These are phyloP conservation scores for Philopotamus ludificatus DNA, from an alignment of 1,140 invertebrate species.

Conservation along the genomic window DNA sequence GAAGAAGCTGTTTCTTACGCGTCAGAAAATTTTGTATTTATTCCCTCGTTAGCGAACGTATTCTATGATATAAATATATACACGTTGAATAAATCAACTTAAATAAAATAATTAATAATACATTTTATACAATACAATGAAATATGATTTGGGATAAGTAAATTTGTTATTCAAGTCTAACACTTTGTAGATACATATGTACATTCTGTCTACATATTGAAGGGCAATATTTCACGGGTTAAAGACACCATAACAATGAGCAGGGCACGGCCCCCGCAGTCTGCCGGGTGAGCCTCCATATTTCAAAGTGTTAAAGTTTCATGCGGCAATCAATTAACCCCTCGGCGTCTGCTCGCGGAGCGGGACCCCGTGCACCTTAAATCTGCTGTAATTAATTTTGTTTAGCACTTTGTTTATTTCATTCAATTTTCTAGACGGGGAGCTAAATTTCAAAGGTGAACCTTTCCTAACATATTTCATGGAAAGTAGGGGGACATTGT, in stretches of 20 bases:
- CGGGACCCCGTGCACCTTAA: conserved; percentile 37
- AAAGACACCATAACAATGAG: conserved; percentile 21
- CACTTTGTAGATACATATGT: too few species aligned
- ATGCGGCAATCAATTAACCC: conserved; percentile 42
- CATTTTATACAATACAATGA: too few species aligned
- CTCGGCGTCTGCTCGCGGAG: conserved; percentile 30
- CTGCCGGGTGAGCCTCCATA: conserved; percentile 26
- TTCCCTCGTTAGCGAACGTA: too few species aligned
- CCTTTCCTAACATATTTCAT: neutral
- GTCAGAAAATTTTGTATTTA: too few species aligned
- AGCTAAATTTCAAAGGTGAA: conserved; percentile 14
- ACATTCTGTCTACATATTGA: too few species aligned
- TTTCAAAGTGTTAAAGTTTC: conserved; percentile 42
- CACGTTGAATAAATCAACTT: too few species aligned
- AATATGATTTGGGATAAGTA: too few species aligned
- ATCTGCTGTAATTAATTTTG: conserved; percentile 42
- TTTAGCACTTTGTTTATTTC: conserved; percentile 41
- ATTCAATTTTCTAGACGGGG: conserved; percentile 32
- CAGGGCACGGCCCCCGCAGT: neutral
- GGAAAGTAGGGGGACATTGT: too few species aligned
- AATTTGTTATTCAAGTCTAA: too few species aligned
- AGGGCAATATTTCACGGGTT: conserved; percentile 19
- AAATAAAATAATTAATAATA: too few species aligned
- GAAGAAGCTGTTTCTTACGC: too few species aligned
- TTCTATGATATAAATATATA: too few species aligned